Evolutionary conservation across 2,888 invertebrate genomes (phyloP), one percentile per base, ranked within the genome.

Genomic region (Sinhomidia bicolor): DNA sequence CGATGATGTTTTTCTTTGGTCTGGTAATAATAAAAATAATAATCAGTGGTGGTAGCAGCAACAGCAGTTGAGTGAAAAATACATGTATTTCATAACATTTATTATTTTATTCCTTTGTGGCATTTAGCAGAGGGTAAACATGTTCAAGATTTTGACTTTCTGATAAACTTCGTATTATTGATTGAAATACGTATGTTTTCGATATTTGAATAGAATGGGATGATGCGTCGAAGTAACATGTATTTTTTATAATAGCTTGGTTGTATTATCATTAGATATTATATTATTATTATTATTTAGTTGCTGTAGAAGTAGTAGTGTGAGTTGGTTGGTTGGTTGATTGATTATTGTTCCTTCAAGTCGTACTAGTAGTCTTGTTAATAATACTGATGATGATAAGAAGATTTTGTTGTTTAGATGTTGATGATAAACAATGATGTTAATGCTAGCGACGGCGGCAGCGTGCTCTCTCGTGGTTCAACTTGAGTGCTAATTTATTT

Each of bases 351-450:
- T 71, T 83, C 32, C 68, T 47, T 83, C n/a, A n/a, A n/a, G n/a
- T n/a, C n/a, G n/a, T n/a, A n/a, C 26, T 71, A 47, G 74, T 47
- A 83, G 83, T 83, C 83, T 83, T 83, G 83, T 83, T 83, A 71
- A 57, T 83, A 83, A 83, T 83, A 83, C 83, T 83, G 83, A 71
- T 71, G 68, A 82, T 68, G 71, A 71, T 44, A 32, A 54, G 29
- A 80, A 80, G 80, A 62, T 74, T 74, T 74, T 71, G 23, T 74
- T 74, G 74, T 74, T 74, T 7, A 51, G 12, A 47, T 57, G 20
- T 23, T 60, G 47, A 74, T 51, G n/a, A n/a, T n/a, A n/a, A n/a
- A n/a, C n/a, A 71, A 47, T 1, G 23, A 32, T 54, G 2, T 54
- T 54, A 7, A 7, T 68, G 68, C 26, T n/a, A n/a, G 26, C 10